Evolutionary conservation across 2,113 vertebrate genomes (phyloP), one percentile per base, ranked within the genome.

Genomic region (Dicaeum eximium): DNA sequence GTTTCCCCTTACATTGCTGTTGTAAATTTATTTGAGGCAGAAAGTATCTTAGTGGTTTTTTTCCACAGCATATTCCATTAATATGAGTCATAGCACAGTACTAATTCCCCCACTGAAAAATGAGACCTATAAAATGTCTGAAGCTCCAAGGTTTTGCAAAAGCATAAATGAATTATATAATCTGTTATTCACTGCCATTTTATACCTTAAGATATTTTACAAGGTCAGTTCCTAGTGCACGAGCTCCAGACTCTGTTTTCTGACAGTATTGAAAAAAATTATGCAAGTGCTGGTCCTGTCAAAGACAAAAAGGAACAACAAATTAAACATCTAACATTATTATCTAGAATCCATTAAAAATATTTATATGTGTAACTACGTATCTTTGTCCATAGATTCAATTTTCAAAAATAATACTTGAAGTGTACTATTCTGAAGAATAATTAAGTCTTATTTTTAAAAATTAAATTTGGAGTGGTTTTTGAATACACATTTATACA

Each of bases 221-320:
- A 90, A 99, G 98, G 61, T 99, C 99, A 84, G 97, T 98, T 93
- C 98, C 99, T 54, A 98, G 95, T n/a, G 97, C 97, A 86, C 98
- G 98, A 44, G 98, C 97, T 85, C 98, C 98, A 4, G 98, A 98
- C 47, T 98, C 97, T 1, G 97, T 98, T 97, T 97, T 98, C 96
- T 99, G 98, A 98, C 99, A 99, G 98, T 99, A 99, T 80, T 99
- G 98, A 95, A 99, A 99, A 97, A 99, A 99, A 95, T 99, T 99
- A 97, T 99, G 98, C 96, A 99, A 98, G 97, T 99, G 99, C 90
- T 99, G 99, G 97, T 99, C 99, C 99, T 99, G 91, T 19, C 37
- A 78, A 53, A 64, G 89, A 71, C 54, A 96, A 51, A 86, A 92
- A 90, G 40, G 40, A 83, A 75, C 45, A 74, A 90, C 13, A 85